These are phyloP conservation scores for Lycia hirtaria DNA, from an alignment of 2,888 invertebrate species.

Conservation along the genomic window DNA sequence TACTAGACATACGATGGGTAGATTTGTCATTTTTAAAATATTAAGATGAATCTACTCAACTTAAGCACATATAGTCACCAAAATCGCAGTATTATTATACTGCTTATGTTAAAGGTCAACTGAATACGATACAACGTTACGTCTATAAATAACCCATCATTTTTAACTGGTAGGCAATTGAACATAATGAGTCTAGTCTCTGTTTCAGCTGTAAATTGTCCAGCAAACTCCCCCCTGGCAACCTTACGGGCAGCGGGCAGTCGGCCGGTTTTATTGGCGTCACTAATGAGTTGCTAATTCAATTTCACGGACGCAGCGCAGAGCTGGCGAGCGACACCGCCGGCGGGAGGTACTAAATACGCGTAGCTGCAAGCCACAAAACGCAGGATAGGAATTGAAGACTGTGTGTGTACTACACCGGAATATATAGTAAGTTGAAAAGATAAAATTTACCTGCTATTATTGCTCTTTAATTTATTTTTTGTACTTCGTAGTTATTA, in stretches of 20 bases:
- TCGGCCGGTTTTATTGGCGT: conserved; percentile 80
- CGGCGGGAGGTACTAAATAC: conserved; percentile 28
- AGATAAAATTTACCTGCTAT: too few species aligned
- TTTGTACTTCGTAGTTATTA: too few species aligned
- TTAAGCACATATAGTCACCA: too few species aligned
- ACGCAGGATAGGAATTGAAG: not conserved
- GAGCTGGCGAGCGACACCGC: conserved; percentile 50
- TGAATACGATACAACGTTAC: too few species aligned
- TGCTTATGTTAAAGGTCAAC: too few species aligned
- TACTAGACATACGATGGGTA: too few species aligned
- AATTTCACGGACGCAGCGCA: conserved; percentile 79
- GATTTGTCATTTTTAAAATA: too few species aligned
- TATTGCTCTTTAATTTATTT: too few species aligned
- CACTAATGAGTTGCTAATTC: conserved; percentile 85
- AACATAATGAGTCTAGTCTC: not conserved
- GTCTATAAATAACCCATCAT: not conserved
- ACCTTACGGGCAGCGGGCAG: conserved; percentile 51
- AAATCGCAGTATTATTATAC: too few species aligned
- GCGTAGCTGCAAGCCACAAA: conserved; percentile 16
- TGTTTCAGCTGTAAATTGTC: not conserved
- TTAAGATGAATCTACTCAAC: too few species aligned
- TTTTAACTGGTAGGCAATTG: not conserved
- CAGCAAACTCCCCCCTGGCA: conserved; percentile 27
- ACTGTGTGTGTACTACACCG: not conserved
- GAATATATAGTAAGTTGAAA: not conserved